phyloP scores from a whole-genome alignment of 2,113 vertebrate species.

The Gasterosteus nipponicus region DNA sequence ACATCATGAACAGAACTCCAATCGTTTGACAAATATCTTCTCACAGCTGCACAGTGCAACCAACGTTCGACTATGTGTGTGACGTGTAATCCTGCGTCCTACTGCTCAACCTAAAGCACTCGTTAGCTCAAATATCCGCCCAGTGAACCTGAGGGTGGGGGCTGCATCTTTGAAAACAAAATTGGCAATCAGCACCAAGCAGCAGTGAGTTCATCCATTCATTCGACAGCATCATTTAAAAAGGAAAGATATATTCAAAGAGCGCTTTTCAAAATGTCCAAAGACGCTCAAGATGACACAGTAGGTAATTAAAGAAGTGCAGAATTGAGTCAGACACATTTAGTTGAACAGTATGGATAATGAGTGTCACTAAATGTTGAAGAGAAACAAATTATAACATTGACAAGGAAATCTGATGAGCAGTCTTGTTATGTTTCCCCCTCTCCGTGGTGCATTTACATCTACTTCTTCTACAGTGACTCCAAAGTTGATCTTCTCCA shows the following conservation, averaged over 20 bases:
- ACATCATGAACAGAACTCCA: not conserved
- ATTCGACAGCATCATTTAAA: not conserved
- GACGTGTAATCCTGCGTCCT: not conserved
- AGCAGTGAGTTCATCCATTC: not conserved
- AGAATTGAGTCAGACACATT: not conserved
- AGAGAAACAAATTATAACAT: not conserved
- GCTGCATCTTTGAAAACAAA: not conserved
- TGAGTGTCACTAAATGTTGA: not conserved
- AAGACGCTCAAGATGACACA: too few species aligned
- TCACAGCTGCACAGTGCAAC: not conserved
- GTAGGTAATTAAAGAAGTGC: not conserved
- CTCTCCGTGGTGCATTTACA: not conserved
- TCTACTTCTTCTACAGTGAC: not conserved
- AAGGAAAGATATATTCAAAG: not conserved
- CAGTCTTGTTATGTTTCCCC: not conserved
- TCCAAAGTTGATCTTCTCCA: not conserved
- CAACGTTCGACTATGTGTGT: not conserved
- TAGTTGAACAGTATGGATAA: not conserved
- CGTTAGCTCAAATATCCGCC: not conserved
- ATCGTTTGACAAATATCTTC: not conserved
- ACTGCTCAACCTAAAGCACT: not conserved
- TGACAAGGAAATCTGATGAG: not conserved
- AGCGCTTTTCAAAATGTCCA: not conserved
- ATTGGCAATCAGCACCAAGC: not conserved
- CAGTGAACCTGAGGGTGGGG: not conserved